Conservation (phyloP, 2,797 vertebrate species). For the Tangara arthus region DNA sequence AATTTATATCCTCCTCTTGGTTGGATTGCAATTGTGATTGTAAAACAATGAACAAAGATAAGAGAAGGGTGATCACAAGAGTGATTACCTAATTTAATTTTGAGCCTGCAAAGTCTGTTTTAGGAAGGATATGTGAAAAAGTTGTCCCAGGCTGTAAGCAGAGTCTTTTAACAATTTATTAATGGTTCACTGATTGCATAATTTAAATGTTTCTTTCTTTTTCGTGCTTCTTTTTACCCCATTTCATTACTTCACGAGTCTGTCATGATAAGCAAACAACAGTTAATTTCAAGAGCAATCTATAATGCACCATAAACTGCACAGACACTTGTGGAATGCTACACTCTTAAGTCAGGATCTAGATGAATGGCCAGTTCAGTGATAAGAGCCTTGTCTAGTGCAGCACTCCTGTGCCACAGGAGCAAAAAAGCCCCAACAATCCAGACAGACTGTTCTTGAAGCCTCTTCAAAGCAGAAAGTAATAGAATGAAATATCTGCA, state of each 20-base stretch:
- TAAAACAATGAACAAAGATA: not conserved
- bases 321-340: not conserved
- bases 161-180: not conserved
- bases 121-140: not conserved
- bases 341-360: not conserved
- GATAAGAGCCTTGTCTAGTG: not conserved
- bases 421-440: not conserved
- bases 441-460: not conserved
- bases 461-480: not conserved
- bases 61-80: not conserved
- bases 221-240: not conserved
- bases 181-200: not conserved
- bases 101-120: not conserved
- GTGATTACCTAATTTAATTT: not conserved
- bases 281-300: not conserved
- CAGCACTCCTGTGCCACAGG: not conserved
- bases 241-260: not conserved
- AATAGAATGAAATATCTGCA: not conserved
- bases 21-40: not conserved
- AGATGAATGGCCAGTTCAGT: not conserved
- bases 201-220: not conserved
- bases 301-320: not conserved
- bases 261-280: not conserved
- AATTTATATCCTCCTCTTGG: not conserved
- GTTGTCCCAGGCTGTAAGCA: not conserved